These are phyloP conservation scores for Salticus scenicus DNA, from an alignment of 2,888 invertebrate species.

Conservation along the genomic window DNA sequence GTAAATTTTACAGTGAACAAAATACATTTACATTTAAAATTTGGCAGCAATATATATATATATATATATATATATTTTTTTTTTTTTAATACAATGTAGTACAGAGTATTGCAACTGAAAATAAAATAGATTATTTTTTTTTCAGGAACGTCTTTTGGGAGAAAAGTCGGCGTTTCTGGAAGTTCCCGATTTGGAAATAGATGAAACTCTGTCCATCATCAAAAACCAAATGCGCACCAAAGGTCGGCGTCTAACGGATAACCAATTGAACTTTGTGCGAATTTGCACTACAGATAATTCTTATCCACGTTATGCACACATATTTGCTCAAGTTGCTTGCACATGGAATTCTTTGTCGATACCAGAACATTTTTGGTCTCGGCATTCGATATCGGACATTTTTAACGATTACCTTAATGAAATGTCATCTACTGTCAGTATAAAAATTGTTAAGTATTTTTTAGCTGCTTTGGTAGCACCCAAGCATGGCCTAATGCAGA, in stretches of 20 bases:
- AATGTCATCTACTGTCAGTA: neutral
- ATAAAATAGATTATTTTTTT: constrained; percentile 1
- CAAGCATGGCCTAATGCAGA: constrained; percentile 84
- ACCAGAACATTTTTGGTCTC: constrained; percentile 47
- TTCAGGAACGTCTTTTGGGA: constrained; percentile 42
- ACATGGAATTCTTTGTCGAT: constrained; percentile 28
- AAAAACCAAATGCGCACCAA: constrained; percentile 1
- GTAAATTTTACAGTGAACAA: no score
- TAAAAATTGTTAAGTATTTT: constrained; percentile 80
- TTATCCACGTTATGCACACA: constrained; percentile 51
- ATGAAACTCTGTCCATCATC: constrained; percentile 43
- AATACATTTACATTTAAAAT: no score
- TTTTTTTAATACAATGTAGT: no score
- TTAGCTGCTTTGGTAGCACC: constrained; percentile 80
- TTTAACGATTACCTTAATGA: constrained; percentile 29
- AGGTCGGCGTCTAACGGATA: constrained; percentile 40
- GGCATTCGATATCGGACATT: constrained; percentile 36
- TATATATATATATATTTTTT: no score
- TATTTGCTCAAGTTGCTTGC: constrained; percentile 33
- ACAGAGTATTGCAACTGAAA: no score
- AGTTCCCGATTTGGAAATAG: constrained; percentile 40
- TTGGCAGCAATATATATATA: no score
- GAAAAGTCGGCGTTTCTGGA: constrained; percentile 40
- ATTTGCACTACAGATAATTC: constrained; percentile 44
- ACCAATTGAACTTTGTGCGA: constrained; percentile 39